Conservation (phyloP, 2,888 invertebrate species). For the Eupithecia subumbrata region DNA sequence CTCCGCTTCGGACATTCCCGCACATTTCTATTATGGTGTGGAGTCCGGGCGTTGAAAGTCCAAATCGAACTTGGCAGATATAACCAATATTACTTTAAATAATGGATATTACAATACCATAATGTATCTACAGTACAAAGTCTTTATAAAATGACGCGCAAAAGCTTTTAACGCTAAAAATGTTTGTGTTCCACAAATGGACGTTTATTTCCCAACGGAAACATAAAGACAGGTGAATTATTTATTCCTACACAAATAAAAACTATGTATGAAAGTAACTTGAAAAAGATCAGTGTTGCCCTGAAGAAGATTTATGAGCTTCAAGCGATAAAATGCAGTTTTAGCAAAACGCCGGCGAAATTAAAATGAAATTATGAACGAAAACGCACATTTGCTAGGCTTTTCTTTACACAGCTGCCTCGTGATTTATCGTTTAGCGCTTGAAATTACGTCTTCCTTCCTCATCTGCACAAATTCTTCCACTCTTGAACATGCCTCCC, state of each 20-base stretch:
- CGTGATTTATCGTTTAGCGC: background rate
- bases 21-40: no score
- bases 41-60: no score
- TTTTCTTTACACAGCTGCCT: background rate
- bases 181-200: background rate
- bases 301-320: constrained; percentile 16
- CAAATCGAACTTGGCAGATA: no score
- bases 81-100: background rate
- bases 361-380: background rate
- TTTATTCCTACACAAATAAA: background rate
- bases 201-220: background rate
- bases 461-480: background rate
- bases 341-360: background rate
- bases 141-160: background rate
- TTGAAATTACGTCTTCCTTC: background rate
- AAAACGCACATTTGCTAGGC: background rate
- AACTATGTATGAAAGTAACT: background rate
- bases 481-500: background rate
- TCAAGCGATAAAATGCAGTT: constrained; percentile 8
- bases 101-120: background rate
- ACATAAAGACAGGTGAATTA: background rate
- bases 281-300: constrained; percentile 9
- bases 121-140: background rate
- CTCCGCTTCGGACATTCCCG: no score
- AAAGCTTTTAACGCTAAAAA: background rate